phyloP scores from a whole-genome alignment of 1,140 invertebrate genomes.

The Brachionus plicatilis region DNA sequence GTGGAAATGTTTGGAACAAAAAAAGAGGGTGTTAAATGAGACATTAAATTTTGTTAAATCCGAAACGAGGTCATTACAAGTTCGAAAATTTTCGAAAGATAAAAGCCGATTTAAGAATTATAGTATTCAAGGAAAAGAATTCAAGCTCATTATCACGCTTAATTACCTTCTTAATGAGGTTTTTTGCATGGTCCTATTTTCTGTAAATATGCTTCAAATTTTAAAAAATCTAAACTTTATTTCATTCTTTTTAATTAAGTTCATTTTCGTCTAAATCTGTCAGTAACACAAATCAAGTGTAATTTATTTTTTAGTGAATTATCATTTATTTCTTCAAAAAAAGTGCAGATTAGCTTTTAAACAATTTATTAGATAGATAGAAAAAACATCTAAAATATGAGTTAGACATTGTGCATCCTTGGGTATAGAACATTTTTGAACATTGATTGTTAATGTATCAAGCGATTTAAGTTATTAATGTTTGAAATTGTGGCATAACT shows the following conservation, averaged over 20 bases:
- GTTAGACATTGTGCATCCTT: not conserved
- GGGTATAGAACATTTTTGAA: not conserved
- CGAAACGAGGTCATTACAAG: not conserved
- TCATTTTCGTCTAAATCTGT: not conserved
- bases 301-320: not conserved
- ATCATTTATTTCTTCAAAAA: too few relatives aligned
- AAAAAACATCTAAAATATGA: not conserved
- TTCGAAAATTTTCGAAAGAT: not conserved
- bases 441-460: not conserved
- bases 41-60: conserved; percentile 14
- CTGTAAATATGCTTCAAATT: not conserved
- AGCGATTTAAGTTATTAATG: not conserved
- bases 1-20: not conserved
- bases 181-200: not conserved
- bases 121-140: conserved; percentile 14
- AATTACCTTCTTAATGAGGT: conserved; percentile 24
- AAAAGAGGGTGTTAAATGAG: conserved; percentile 1
- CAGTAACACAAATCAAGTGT: not conserved
- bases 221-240: not conserved
- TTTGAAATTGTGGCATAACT: conserved; percentile 21
- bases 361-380: not conserved
- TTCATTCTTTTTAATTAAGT: not conserved
- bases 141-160: conserved; percentile 17
- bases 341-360: not conserved
- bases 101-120: not conserved